Conservation (phyloP, 2,113 vertebrate genomes). For the Panurus biarmicus region DNA sequence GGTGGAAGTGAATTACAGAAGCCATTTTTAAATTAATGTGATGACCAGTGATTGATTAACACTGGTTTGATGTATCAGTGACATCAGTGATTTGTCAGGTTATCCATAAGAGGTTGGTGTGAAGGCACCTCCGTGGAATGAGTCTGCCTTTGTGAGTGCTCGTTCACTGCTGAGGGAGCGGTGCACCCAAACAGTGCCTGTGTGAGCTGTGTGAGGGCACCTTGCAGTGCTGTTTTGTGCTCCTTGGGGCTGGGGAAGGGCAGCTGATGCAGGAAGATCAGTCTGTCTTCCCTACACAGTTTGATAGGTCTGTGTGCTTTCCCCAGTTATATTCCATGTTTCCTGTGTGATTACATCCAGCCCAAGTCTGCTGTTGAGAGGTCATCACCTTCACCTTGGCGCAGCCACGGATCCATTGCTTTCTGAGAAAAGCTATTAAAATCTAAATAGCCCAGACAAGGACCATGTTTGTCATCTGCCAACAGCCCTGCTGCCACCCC, state of each 20-base stretch:
- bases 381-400: background rate
- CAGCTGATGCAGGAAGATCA: background rate
- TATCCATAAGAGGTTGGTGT: background rate
- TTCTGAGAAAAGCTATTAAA: slow-evolving; percentile 13
- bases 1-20: background rate
- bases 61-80: background rate
- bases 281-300: background rate
- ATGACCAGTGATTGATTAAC: background rate
- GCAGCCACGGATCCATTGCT: background rate
- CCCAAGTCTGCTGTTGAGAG: background rate
- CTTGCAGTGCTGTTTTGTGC: background rate
- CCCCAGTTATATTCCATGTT: background rate
- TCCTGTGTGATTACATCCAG: background rate
- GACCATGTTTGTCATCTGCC: background rate
- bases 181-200: background rate
- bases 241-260: background rate
- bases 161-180: background rate
- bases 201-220: background rate
- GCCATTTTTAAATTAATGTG: background rate
- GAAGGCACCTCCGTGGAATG: background rate
- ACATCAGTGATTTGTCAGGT: background rate
- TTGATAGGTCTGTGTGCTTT: background rate
- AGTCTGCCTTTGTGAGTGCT: background rate
- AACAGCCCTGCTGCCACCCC: background rate
- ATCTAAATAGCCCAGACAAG: background rate